Base-by-base conservation (phyloP, 2,888 invertebrate species). In the Morpho achilles region DNA sequence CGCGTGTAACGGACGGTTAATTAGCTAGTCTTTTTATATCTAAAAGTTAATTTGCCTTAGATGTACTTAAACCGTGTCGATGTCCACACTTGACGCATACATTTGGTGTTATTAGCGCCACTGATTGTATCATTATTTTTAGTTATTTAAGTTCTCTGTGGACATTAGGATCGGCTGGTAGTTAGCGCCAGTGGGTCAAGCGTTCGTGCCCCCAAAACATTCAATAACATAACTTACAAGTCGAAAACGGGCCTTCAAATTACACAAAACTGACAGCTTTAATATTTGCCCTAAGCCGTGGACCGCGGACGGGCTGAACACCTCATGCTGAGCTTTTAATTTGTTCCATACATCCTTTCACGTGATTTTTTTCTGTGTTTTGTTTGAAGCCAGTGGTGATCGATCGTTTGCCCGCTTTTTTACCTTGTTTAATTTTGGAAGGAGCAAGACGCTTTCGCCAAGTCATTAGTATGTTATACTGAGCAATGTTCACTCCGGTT, bases 261-360 rank as follows among this genome's bases (percentile, higher is more conserved):
- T 66, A 67, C 68, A 67, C 65, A 69, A 68, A 69, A 77, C 84
- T 87, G 87, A 89, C 88, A 88, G 87, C 75, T 87, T 87, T 87
- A 87, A 89, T 88, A 88, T 87, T 87, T 84, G 84, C 84, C 86
- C 77, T 85, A 71, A 79, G 80, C 77, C 74, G 73, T 67, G 74
- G 70, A 67, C 63, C 74, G 72, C 61, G 77, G 73, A 74, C 69
- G 74, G 72, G 66, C 76, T 71, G 75, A 71, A 76, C 77, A 82
- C 82, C 84, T 84, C 89, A 89, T 79, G 89, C 89, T 88, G 89
- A 75, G 88, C 87, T 80, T 89, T 88, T 88, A 89, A 89, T 89
- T 89, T 88, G 88, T 87, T 88, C 85, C 86, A 80, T 82, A 79
- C 86, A 86, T 87, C 88, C 81, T 85, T 83, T 82, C 85, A 76